Evolutionary conservation across 2,113 vertebrate species (phyloP).

Genomic region (Chaenocephalus aceratus): DNA sequence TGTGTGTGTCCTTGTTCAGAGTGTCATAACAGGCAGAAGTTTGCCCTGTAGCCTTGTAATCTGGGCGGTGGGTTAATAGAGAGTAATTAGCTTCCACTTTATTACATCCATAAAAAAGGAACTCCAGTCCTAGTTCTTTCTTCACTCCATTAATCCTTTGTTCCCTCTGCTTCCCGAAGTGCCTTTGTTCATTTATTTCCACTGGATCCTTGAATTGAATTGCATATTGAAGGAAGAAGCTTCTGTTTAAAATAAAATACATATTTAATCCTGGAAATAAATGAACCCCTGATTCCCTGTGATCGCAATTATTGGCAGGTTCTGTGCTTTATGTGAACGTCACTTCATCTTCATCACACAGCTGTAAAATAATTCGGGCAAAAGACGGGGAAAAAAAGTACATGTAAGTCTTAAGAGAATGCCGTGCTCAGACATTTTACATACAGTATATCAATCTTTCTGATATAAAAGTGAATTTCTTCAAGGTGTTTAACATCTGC

Average conservation of each 20-base stretch:
- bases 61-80: slow-evolving; percentile 8
- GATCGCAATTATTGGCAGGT: background rate
- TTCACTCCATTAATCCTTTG: background rate
- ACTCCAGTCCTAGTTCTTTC: background rate
- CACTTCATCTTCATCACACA: background rate
- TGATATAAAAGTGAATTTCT: slow-evolving; percentile 8
- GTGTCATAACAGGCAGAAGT: slow-evolving; percentile 11
- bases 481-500: slow-evolving; percentile 20
- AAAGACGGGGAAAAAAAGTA: background rate
- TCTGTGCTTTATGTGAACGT: background rate
- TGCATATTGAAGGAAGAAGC: background rate
- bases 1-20: slow-evolving; percentile 20
- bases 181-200: slow-evolving; percentile 29
- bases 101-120: slow-evolving; percentile 41
- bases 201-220: background rate
- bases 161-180: background rate
- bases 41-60: slow-evolving; percentile 30
- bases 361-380: background rate
- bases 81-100: slow-evolving; percentile 39
- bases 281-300: background rate
- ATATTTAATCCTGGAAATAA: background rate
- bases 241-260: background rate
- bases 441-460: background rate
- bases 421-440: background rate
- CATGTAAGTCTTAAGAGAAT: background rate